A percentile compares a stretch with the other conserved stretches of the same genome.
Evolutionary conservation across 2,797 vertebrate species (phyloP).

Genomic region (Coreius guichenoti): DNA sequence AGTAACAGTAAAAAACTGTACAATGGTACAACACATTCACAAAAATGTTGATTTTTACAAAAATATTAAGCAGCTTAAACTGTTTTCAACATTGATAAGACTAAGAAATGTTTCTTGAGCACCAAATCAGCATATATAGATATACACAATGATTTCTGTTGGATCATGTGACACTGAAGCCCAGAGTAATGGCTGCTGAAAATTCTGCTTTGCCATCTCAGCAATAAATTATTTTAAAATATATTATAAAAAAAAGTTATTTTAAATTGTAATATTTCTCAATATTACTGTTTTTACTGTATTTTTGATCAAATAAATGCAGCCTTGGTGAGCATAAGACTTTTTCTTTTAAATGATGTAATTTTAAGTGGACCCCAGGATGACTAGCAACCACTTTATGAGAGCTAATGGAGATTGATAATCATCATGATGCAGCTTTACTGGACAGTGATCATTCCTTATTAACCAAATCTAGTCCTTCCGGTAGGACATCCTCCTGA

Average conservation of each 20-base stretch:
- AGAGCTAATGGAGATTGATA: not conserved
- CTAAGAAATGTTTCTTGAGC: not conserved
- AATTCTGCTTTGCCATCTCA: not conserved
- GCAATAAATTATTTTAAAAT: not conserved
- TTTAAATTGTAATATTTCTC: not conserved
- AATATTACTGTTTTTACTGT: not conserved
- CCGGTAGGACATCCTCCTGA: constrained; percentile 50
- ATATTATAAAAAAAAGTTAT: not conserved
- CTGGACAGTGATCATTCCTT: not conserved
- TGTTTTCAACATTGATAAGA: not conserved
- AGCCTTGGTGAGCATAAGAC: not conserved
- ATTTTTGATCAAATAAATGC: not conserved
- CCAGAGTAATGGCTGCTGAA: not conserved
- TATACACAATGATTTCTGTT: not conserved
- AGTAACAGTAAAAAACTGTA: not conserved
- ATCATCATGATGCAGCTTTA: not conserved
- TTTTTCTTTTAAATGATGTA: not conserved
- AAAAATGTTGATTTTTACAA: not conserved
- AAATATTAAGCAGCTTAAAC: not conserved
- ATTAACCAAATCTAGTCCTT: not conserved
- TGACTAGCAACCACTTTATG: not conserved
- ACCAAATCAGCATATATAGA: not conserved
- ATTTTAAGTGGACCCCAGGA: not conserved
- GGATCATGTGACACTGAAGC: not conserved
- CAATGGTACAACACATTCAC: no score